Evolutionary conservation across 2,888 invertebrate species (phyloP), one percentile per base, ranked within the genome.

Genomic region (Noctua janthina): DNA sequence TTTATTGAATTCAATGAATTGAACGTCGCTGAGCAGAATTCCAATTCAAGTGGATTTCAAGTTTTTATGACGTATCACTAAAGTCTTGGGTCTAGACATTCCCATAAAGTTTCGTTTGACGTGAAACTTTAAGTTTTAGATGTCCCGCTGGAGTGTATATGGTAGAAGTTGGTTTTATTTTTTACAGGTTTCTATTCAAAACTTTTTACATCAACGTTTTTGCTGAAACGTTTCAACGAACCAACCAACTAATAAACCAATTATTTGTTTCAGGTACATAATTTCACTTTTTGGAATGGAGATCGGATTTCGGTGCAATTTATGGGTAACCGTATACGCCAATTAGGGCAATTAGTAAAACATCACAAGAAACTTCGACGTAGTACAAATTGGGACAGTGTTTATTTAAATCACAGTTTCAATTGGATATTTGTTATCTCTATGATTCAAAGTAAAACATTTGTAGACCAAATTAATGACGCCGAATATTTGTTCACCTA

Each of bases 201-300:
- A 75, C 10, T 75, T 70, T 74, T 59, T 59, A n/a, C 39, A 54
- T n/a, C 10, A 11, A 76, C 51, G 20, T 67, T 83, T 73, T 67
- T 73, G 13, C 39, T 39, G 46, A 68, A 72, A 51, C 51, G 8
- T 70, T 79, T 51, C 35, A 64, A 74, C 35, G 23, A 29, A 74
- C 43, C 10, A 72, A 51, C 54, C 29, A n/a, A 20, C 62, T 80
- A 79, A 87, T 74, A 59, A 68, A 43, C 17, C 17, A 49, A 64
- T 82, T 76, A 67, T 85, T 86, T 86, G 88, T 86, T 86, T 68
- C 86, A 86, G 86, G 86, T 86, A 86, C 43, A n/a, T 80, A 56
- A 69, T 68, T 64, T 49, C 49, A 49, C 43, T 23, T 68, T 66
- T 73, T 51, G 73, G 59, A 43, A n/a, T 17, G 75, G 35, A 54